Evolutionary conservation across 2,888 invertebrate genomes (phyloP).

Genomic region (Leucophora obtusa): DNA sequence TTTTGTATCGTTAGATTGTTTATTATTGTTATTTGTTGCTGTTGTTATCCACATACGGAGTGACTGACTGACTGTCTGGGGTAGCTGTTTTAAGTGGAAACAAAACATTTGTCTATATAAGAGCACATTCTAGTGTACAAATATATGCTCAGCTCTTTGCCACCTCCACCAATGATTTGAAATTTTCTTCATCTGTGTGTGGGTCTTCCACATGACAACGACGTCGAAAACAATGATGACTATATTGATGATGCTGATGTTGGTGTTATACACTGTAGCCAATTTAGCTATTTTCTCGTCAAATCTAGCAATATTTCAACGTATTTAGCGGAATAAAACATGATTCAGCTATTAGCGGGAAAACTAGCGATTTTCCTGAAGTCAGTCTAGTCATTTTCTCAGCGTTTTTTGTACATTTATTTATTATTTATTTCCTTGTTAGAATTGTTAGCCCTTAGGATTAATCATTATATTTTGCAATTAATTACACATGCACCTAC

Average conservation of each 20-base stretch:
- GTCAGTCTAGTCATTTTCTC: too few relatives aligned
- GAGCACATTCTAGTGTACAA: neutral
- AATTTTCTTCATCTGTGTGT: constrained; percentile 41
- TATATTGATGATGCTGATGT: constrained; percentile 12
- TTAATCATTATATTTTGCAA: too few relatives aligned
- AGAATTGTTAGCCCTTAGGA: too few relatives aligned
- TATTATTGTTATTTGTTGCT: constrained; percentile 5
- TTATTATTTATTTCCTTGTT: too few relatives aligned
- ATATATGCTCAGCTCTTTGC: constrained; percentile 24
- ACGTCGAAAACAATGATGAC: constrained; percentile 17
- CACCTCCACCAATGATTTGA: constrained; percentile 55
- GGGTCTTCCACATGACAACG: constrained; percentile 46
- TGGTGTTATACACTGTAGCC: too few relatives aligned
- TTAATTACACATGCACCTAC: too few relatives aligned
- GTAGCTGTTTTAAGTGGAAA: constrained; percentile 56
- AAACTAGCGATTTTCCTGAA: too few relatives aligned
- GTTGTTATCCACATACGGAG: constrained; percentile 1
- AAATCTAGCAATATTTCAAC: too few relatives aligned
- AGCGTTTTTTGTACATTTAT: too few relatives aligned
- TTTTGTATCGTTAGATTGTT: constrained; percentile 26
- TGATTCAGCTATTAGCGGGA: too few relatives aligned
- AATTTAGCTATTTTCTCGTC: too few relatives aligned
- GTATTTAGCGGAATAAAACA: too few relatives aligned
- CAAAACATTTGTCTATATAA: constrained; percentile 54
- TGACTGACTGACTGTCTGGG: constrained; percentile 48